These are phyloP conservation scores for Brienomyrus brachyistius DNA, from an alignment of 2,113 vertebrate genomes.

Conservation along the genomic window DNA sequence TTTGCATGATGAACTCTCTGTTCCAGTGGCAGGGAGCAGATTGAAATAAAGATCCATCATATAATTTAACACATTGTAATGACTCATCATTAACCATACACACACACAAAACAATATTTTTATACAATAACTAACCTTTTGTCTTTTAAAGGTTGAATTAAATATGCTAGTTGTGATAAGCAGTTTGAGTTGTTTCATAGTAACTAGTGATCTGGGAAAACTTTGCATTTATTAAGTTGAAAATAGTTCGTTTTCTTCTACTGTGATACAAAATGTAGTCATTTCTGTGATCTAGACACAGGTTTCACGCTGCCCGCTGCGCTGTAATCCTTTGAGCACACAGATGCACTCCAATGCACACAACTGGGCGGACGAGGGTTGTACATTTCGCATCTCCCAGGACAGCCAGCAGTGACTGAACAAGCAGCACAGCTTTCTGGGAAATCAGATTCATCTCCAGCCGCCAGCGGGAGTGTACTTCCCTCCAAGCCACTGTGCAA, in stretches of 20 bases:
- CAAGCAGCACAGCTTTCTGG: not conserved
- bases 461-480: not conserved
- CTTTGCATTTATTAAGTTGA: not conserved
- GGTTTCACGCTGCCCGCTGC: not conserved
- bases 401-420: not conserved
- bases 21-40: not conserved
- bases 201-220: not conserved
- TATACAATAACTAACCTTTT: not conserved
- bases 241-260: not conserved
- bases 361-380: not conserved
- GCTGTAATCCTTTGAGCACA: not conserved
- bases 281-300: not conserved
- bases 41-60: not conserved
- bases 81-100: not conserved
- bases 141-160: not conserved
- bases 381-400: not conserved
- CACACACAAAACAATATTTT: not conserved
- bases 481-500: not conserved
- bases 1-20: not conserved
- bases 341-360: not conserved
- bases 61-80: not conserved
- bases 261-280: not conserved
- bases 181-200: not conserved
- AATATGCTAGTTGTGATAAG: not conserved
- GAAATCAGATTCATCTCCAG: constrained; percentile 3